These are phyloP conservation scores for Antitype chi DNA, from an alignment of 2,888 invertebrate genomes.

Conservation along the genomic window DNA sequence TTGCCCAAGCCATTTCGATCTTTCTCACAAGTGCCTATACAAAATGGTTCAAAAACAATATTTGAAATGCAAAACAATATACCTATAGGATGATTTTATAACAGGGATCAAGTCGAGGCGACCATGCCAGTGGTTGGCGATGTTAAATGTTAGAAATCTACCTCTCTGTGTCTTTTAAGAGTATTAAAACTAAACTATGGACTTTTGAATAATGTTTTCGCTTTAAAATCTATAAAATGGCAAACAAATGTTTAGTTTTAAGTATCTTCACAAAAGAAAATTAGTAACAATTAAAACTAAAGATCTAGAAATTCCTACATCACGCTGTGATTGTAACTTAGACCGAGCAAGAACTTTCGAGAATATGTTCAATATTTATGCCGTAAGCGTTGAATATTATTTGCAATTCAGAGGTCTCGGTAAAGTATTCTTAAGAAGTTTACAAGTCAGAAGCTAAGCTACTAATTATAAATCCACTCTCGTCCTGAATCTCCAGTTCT, in stretches of 20 bases:
- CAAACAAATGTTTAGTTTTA: not conserved
- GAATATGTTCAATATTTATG: constrained; percentile 32
- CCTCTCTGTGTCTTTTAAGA: not conserved
- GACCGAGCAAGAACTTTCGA: constrained; percentile 14
- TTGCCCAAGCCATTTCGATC: constrained; percentile 41
- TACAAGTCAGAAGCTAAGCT: constrained; percentile 35
- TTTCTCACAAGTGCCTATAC: constrained; percentile 29
- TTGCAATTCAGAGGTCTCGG: constrained; percentile 31
- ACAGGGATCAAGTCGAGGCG: not conserved
- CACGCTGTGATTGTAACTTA: not conserved
- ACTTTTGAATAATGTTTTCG: not conserved
- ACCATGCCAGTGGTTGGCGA: not conserved
- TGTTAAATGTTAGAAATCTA: not conserved
- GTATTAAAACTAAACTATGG: not conserved
- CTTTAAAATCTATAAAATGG: not conserved
- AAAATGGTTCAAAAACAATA: constrained; percentile 16
- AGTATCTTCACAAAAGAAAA: not conserved
- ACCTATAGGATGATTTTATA: not conserved
- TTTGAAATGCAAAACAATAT: constrained; percentile 34
- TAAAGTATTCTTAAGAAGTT: constrained; percentile 43
- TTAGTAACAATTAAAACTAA: not conserved
- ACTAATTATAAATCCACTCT: constrained; percentile 53
- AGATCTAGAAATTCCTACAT: not conserved
- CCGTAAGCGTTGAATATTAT: constrained; percentile 24
- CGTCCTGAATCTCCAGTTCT: constrained; percentile 30